phyloP scores from a whole-genome alignment of 2,888 invertebrate species.

The Unio delphinus region DNA sequence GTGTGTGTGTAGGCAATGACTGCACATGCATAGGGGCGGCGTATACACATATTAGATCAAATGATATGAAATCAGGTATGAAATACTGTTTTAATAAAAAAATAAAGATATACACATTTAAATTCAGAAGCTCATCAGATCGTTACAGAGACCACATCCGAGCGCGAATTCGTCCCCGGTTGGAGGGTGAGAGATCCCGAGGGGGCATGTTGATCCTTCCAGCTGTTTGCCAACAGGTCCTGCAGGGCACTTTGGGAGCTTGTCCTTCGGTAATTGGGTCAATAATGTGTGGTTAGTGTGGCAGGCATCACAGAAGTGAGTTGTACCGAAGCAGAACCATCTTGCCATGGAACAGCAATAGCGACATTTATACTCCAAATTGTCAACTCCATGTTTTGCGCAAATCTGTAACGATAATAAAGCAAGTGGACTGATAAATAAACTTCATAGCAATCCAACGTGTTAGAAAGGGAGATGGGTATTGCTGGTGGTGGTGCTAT shows the following conservation, averaged over 20 bases:
- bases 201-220: constrained; percentile 5
- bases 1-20: no score
- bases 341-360: constrained; percentile 98
- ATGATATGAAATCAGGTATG: no score
- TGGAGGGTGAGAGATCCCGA: constrained; percentile 13
- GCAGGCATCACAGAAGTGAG: constrained; percentile 97
- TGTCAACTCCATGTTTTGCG: constrained; percentile 96
- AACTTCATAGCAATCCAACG: no score
- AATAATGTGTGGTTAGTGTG: constrained; percentile 97
- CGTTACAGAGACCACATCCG: constrained; percentile 15
- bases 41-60: no score
- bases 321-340: constrained; percentile 98
- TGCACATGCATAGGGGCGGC: no score
- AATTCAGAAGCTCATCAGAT: constrained; percentile 6
- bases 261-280: constrained; percentile 85
- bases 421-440: not conserved
- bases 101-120: no score
- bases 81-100: no score
- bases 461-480: no score
- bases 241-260: constrained; percentile 92
- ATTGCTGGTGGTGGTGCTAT: no score
- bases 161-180: constrained; percentile 17
- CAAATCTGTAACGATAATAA: constrained; percentile 77
- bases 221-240: constrained; percentile 72
- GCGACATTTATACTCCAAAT: constrained; percentile 96